phyloP scores from a whole-genome alignment of 2,113 vertebrate genomes.

The Oenanthe oenanthe region DNA sequence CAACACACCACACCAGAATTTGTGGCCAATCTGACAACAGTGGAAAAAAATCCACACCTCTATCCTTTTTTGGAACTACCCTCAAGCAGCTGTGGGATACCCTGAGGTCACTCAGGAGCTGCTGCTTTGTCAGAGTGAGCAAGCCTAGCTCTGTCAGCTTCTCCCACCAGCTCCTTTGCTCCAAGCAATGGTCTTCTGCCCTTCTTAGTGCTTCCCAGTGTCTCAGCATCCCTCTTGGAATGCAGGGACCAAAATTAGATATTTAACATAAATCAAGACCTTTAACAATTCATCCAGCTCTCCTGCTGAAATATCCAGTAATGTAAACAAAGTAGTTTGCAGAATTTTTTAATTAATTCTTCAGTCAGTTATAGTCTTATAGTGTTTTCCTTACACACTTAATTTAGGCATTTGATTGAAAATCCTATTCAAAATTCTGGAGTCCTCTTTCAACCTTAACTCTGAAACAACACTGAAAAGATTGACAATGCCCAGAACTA shows the following conservation, averaged over 20 bases:
- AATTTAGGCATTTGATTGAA: background rate
- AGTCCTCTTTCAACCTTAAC: background rate
- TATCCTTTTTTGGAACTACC: background rate
- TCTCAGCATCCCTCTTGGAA: background rate
- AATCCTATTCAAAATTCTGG: background rate
- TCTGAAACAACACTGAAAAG: background rate
- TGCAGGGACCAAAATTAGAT: background rate
- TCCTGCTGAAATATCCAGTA: background rate
- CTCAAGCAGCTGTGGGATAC: background rate
- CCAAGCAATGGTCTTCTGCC: background rate
- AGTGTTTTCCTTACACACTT: background rate
- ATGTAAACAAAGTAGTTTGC: background rate
- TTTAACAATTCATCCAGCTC: background rate
- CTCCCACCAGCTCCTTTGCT: background rate
- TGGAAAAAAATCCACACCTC: background rate
- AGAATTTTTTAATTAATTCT: background rate
- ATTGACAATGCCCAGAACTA: background rate
- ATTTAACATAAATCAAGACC: background rate
- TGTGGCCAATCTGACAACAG: background rate
- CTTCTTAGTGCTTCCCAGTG: background rate
- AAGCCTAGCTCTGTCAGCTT: background rate
- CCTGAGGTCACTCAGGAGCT: background rate
- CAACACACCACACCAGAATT: accelerated
- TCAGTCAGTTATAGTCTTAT: background rate
- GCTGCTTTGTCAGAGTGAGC: background rate